Evolutionary conservation across 1,140 invertebrate species (phyloP).

Genomic region (Cotesia vestalis): DNA sequence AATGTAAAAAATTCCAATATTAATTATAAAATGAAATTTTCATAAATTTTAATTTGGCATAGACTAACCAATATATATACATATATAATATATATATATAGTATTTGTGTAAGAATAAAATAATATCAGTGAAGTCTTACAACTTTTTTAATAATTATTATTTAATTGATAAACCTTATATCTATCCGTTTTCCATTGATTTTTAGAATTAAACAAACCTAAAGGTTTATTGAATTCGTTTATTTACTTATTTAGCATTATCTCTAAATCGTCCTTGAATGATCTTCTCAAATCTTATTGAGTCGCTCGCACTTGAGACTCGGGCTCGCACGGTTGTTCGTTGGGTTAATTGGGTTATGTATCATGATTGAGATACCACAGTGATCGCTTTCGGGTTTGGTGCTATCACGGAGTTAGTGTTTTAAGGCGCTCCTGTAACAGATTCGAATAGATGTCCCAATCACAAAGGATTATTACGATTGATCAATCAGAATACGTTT

Average conservation of each 20-base stretch:
- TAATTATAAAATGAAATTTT: no score
- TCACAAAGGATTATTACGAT: constrained; percentile 31
- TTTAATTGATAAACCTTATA: constrained; percentile 1
- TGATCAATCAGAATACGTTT: constrained; percentile 2
- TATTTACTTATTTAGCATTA: constrained; percentile 21
- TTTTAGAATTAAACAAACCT: no score
- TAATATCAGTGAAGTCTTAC: no score
- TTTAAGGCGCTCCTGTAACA: constrained; percentile 64
- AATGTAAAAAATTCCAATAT: no score
- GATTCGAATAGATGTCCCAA: constrained; percentile 40
- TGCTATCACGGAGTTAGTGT: constrained; percentile 55
- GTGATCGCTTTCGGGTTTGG: constrained; percentile 55
- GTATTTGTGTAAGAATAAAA: no score
- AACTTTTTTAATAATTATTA: constrained; percentile 3
- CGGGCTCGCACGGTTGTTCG: constrained; percentile 31
- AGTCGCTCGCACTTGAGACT: constrained; percentile 27
- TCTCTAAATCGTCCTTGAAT: constrained; percentile 24
- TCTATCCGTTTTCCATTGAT: background rate
- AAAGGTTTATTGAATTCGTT: constrained; percentile 24
- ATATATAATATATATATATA: no score
- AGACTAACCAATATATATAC: no score
- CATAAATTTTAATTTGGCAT: no score
- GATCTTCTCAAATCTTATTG: constrained; percentile 33
- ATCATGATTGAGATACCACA: constrained; percentile 40
- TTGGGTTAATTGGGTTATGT: constrained; percentile 35